Evolutionary conservation across 2,888 invertebrate species (phyloP).

Genomic region (Eremobia ochroleuca): DNA sequence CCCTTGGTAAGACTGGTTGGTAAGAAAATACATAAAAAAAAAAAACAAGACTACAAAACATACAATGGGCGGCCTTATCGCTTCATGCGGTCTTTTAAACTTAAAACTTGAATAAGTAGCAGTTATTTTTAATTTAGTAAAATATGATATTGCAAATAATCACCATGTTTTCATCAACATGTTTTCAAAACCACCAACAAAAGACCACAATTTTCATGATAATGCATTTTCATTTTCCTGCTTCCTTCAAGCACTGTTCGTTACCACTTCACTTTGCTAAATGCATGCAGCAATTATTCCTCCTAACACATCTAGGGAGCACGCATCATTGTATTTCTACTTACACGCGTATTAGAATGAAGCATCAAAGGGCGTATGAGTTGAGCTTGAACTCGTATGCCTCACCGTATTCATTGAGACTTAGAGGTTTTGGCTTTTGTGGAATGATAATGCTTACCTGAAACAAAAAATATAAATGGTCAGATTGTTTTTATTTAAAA

Average conservation of each 20-base stretch:
- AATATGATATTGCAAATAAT: background rate
- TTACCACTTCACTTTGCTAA: constrained; percentile 33
- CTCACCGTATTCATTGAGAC: constrained; percentile 43
- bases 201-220: background rate
- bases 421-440: constrained; percentile 16
- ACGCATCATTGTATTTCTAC: constrained; percentile 54
- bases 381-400: constrained; percentile 50
- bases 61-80: too few relatives aligned
- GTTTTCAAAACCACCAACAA: background rate
- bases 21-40: too few relatives aligned
- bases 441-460: constrained; percentile 58
- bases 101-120: background rate
- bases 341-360: constrained; percentile 59
- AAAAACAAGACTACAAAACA: too few relatives aligned
- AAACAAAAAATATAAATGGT: constrained; percentile 35
- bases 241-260: constrained; percentile 33
- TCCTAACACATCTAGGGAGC: constrained; percentile 52
- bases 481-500: constrained; percentile 3
- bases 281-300: constrained; percentile 46
- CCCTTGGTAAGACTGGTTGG: too few relatives aligned
- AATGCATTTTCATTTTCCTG: constrained; percentile 9
- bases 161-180: background rate
- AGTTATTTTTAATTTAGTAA: background rate
- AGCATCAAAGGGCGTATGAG: constrained; percentile 59
- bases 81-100: too few relatives aligned